Evolutionary conservation across 1,140 invertebrate genomes (phyloP), one percentile per base, ranked within the genome.

Genomic region (Trachelipus rathkii): DNA sequence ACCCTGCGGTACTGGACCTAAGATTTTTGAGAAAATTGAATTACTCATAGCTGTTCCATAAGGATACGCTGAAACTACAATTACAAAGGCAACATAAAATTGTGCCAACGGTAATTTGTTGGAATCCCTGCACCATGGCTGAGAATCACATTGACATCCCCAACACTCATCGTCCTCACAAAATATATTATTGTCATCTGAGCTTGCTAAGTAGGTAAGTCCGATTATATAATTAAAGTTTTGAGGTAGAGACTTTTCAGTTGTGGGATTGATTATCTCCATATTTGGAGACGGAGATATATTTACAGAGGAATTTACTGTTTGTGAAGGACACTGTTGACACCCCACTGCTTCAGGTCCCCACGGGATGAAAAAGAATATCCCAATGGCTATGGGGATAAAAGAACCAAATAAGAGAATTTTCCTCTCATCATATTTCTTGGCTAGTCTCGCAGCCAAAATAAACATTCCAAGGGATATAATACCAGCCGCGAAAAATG

Each of bases 1-100:
- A 11, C 79, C 79, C 73, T 81, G 72, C 1, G 78, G 78, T 24
- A 70, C 72, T 10, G 78, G 78, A 19, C 78, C 78, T 6, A 79
- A 71, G 21, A 79, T 72, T 46, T 79, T 79, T 19, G 78, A 77
- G 45, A 74, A 77, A 0, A 79, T 53, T 0, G 75, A 33, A n/a
- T 66, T 24, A 24, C 71, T 46, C 13, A 79, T 33, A 0, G 74
- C 53, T 33, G 60, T 21, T n/a, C 46, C 72, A n/a, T 74, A 60
- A n/a, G 78, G 78, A 50, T 77, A 76, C 1, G 53, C 71, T 0
- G 50, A 9, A 66, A 76, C 70, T 33, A 60, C 69, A 45, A 79
- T 70, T 24, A 74, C 13, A 43, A 50, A 77, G n/a, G 75, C 72
- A 6, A 79, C 75, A n/a, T 77, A 60, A 3, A 79, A 43, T 43